A percentile compares a stretch with the other conserved stretches of the same genome.
Conservation (phyloP, 2,797 vertebrate genomes). For the Pelochelys cantorii region DNA sequence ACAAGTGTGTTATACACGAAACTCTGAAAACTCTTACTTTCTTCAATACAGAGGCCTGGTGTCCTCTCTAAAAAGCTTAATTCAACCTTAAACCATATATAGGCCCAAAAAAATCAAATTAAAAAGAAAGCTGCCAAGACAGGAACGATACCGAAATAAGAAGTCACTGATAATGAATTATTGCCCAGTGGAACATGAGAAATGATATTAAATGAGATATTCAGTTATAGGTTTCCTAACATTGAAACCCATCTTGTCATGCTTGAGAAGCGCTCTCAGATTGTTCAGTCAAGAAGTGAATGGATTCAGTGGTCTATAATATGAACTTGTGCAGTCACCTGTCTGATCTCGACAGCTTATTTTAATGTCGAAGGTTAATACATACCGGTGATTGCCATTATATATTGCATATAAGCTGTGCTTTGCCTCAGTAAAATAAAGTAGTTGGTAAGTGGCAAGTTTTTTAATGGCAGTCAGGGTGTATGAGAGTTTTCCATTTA, state of each 20-base stretch:
- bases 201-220: conserved; percentile 45
- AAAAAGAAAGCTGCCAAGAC: conserved; percentile 3
- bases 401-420: not conserved
- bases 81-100: not conserved
- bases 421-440: fast-evolving
- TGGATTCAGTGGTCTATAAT: not conserved
- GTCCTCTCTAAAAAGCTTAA: not conserved
- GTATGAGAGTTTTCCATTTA: fast-evolving
- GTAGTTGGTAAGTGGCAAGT: not conserved
- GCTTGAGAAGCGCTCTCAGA: not conserved
- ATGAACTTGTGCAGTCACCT: not conserved
- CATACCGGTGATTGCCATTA: not conserved
- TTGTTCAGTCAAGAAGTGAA: conserved; percentile 34
- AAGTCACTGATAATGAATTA: conserved; percentile 19
- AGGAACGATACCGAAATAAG: conserved; percentile 7
- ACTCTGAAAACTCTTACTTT: not conserved
- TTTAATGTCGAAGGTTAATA: conserved; percentile 11
- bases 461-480: fast-evolving
- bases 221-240: conserved; percentile 8
- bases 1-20: not conserved
- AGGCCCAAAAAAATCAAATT: not conserved
- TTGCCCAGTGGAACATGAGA: not conserved
- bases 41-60: not conserved
- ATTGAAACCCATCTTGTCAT: not conserved
- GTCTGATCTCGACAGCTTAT: not conserved